phyloP scores from a whole-genome alignment of 2,113 vertebrate species.

The Piliocolobus tephrosceles region DNA sequence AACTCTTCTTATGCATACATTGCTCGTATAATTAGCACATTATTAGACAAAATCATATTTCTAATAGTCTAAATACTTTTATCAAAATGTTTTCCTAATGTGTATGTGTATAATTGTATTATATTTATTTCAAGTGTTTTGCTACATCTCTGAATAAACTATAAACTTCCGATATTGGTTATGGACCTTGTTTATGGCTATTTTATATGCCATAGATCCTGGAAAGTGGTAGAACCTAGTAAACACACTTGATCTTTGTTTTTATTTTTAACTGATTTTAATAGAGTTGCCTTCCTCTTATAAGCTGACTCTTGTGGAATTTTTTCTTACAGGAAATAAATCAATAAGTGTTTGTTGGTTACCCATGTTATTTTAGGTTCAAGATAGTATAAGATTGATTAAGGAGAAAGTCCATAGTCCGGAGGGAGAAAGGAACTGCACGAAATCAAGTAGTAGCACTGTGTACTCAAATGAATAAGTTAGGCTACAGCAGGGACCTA shows the following conservation, averaged over 20 bases:
- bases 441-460: neutral
- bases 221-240: neutral
- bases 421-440: neutral
- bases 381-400: neutral
- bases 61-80: neutral
- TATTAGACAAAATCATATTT: neutral
- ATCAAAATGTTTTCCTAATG: neutral
- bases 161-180: neutral
- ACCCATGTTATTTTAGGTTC: neutral
- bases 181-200: neutral
- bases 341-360: neutral
- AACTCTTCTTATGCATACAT: neutral
- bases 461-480: neutral
- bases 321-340: neutral
- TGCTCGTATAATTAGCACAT: neutral
- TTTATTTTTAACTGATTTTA: conserved; percentile 33
- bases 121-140: neutral
- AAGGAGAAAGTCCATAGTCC: neutral
- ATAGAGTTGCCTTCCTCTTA: neutral
- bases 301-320: neutral
- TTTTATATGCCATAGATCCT: neutral
- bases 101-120: neutral
- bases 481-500: neutral
- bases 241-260: neutral
- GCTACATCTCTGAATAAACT: neutral